Conservation (phyloP, 2,888 invertebrate genomes). For the Metellina segmentata region DNA sequence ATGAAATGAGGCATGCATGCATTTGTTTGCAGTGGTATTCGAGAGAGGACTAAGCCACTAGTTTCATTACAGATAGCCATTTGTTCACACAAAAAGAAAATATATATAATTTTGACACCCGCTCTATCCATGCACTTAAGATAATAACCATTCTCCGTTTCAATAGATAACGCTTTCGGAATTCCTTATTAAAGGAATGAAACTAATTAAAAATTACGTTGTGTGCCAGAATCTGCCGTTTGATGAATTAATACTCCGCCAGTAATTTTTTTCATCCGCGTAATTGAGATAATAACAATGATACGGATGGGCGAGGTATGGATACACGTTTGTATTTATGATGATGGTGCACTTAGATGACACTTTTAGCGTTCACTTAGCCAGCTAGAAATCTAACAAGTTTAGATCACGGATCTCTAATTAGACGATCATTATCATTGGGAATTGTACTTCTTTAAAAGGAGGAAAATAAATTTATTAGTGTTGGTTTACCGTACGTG, state of each 20-base stretch:
- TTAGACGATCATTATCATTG: background rate
- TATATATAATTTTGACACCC: background rate
- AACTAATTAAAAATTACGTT: conserved; percentile 36
- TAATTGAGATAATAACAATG: conserved; percentile 34
- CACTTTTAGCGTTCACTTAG: background rate
- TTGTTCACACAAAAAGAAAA: background rate
- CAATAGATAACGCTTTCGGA: background rate
- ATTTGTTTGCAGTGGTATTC: background rate
- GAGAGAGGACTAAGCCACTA: background rate
- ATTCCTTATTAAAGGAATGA: conserved; percentile 10
- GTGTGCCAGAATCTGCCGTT: conserved; percentile 11
- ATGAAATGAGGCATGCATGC: background rate
- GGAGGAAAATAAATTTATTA: no score
- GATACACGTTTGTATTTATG: background rate
- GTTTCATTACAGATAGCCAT: background rate
- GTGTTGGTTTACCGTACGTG: no score
- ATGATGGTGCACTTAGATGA: background rate
- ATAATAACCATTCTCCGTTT: conserved; percentile 4
- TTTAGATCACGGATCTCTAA: conserved; percentile 8
- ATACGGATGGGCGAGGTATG: conserved; percentile 26
- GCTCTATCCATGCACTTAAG: conserved; percentile 7
- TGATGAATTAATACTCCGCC: conserved; percentile 20
- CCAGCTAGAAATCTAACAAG: background rate
- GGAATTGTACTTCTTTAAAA: background rate
- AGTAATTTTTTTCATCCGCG: conserved; percentile 1